Conservation (phyloP, 2,888 invertebrate species). For the Noctua pronuba region DNA sequence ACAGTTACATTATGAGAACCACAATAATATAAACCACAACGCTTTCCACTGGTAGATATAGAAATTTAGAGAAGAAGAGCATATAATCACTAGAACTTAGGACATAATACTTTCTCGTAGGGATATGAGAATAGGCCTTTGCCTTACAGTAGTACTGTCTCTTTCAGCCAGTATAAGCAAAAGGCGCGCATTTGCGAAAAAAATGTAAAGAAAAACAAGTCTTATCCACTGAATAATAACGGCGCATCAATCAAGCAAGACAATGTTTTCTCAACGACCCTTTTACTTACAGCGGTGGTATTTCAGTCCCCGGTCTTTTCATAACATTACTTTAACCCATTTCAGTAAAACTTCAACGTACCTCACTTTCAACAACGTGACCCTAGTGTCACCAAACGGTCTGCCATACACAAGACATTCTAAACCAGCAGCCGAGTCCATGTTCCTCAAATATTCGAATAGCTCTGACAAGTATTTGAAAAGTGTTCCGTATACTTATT, state of each 20-base stretch:
- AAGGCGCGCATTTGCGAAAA: background rate
- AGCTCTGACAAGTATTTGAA: constrained; percentile 88
- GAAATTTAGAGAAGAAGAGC: background rate
- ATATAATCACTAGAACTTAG: background rate
- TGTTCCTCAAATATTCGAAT: constrained; percentile 88
- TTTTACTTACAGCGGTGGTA: too few species aligned
- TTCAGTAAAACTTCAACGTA: constrained; percentile 84
- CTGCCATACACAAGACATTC: constrained; percentile 80
- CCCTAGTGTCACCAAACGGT: constrained; percentile 92
- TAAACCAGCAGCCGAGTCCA: constrained; percentile 78
- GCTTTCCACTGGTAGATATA: background rate
- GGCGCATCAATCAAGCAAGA: background rate
- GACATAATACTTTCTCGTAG: background rate
- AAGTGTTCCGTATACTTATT: constrained; percentile 91
- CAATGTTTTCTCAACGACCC: too few species aligned
- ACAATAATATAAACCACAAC: background rate
- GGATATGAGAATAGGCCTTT: background rate
- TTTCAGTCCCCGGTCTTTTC: background rate
- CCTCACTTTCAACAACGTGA: constrained; percentile 92
- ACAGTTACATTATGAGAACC: too few species aligned
- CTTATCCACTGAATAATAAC: background rate
- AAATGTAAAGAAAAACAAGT: background rate
- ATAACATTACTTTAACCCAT: constrained; percentile 29
- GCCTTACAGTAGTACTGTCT: background rate
- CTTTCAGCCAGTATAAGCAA: background rate